Base-by-base conservation (phyloP, 2,113 vertebrate genomes). In the Coregonus clupeaformis region DNA sequence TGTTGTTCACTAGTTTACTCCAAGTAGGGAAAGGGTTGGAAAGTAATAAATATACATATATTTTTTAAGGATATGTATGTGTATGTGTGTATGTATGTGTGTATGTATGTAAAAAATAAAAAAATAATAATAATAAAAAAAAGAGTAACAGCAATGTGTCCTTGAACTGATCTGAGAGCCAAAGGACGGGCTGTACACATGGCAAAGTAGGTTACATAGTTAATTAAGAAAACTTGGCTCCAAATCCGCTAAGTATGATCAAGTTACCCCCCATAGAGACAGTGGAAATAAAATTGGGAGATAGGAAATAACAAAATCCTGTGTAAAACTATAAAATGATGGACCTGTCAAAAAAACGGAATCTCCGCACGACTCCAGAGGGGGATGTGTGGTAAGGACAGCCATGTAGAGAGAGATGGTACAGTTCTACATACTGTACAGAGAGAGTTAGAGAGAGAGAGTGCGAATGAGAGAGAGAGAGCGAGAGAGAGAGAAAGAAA, bases 191-290 rank as follows among this genome's bases (percentile, higher is more conserved):
- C 69, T 63, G 70, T 75, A 73, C 77, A 82, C 80, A 70, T 57
- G 72, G 66, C 20, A 69, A 73, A 75, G 74, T 29, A 71, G 74
- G 71, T 73, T 77, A 80, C 36, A 20, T 47, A 74, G 71, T 84
- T 83, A 78, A 89, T 87, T 86, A 87, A 84, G 80, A 85, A 86
- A 84, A 84, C 70, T 69, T 76, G 77, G 68, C 36, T 25, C 69
- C 74, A 88, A 90, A 90, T 86, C 74, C 73, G 72, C 63, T 68
- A 82, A 82, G 82, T 52, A 55, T 78, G 25, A 5, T 20, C 78
- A 42, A 42, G 36, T 42, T 42, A 81, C 78, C 78, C 70, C 66
- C 84, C 12, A 63, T 20, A 69, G 85, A 87, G 77, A 49, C 1
- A 30, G 62, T 73, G 73, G 49, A 77, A 76, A 78, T 68, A 42